A percentile compares a stretch with the other conserved stretches of the same genome.
Evolutionary conservation across 1,140 invertebrate genomes (phyloP).

Genomic region (Aphidius ervi): DNA sequence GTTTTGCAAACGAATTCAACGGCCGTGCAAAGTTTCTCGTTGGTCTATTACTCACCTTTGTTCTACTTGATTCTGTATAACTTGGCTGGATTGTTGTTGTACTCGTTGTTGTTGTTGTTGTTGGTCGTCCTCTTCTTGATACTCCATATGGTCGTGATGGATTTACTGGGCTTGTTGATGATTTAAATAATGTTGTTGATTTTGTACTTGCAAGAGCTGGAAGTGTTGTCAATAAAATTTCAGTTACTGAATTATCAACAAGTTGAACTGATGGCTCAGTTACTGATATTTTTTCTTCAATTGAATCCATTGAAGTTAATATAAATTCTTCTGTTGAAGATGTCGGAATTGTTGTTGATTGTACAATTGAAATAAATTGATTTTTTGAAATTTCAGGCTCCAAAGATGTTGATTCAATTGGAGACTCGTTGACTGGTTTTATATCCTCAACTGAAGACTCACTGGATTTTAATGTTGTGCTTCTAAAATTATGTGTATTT

Average conservation of each 20-base stretch:
- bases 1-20: slow-evolving; percentile 35
- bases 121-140: slow-evolving; percentile 43
- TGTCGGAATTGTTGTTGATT: slow-evolving; percentile 28
- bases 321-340: slow-evolving; percentile 33
- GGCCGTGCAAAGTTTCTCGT: slow-evolving; percentile 49
- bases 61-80: slow-evolving; percentile 35
- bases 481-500: slow-evolving; percentile 49
- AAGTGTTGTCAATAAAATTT: slow-evolving; percentile 39
- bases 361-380: slow-evolving; percentile 36
- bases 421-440: slow-evolving; percentile 37
- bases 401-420: slow-evolving; percentile 32
- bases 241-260: slow-evolving; percentile 42
- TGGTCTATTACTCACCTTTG: slow-evolving; percentile 49
- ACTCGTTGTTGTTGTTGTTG: slow-evolving; percentile 37
- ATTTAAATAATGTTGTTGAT: slow-evolving; percentile 32
- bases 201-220: slow-evolving; percentile 20
- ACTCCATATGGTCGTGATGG: slow-evolving; percentile 57
- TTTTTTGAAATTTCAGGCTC: slow-evolving; percentile 21
- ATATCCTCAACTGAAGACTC: slow-evolving; percentile 27
- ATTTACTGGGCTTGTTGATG: slow-evolving; percentile 47
- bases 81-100: slow-evolving; percentile 36
- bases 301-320: too few relatives aligned
- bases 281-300: background rate
- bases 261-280: slow-evolving; percentile 29
- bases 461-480: slow-evolving; percentile 36